phyloP scores from a whole-genome alignment of 37 sponge, comb jelly and placozoan species.

The Tethya wilhelma region DNA sequence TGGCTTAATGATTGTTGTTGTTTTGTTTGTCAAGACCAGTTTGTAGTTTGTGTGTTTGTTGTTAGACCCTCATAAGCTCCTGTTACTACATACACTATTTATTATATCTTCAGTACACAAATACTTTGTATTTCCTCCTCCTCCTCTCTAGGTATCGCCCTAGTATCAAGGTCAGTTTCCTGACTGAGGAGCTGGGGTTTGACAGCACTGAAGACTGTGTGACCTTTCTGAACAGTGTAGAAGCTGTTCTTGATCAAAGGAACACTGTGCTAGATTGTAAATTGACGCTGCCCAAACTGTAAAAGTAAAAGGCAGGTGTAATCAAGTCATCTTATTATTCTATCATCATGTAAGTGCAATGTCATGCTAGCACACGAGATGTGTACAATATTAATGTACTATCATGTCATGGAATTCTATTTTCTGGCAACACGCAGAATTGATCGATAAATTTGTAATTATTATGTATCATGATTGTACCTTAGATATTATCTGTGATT shows the following conservation, averaged over 20 bases:
- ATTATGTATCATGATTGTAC: neutral
- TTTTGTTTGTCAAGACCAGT: too few species aligned
- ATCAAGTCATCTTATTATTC: too few species aligned
- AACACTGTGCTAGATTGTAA: constrained; percentile 39
- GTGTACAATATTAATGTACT: neutral
- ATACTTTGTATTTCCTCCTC: neutral
- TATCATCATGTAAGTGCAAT: too few species aligned
- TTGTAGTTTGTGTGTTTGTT: too few species aligned
- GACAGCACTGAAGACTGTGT: constrained; percentile 55
- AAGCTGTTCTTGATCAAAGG: constrained; percentile 42
- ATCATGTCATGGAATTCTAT: neutral
- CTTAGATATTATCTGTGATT: too few species aligned
- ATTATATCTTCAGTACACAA: neutral
- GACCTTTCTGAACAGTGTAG: constrained; percentile 46
- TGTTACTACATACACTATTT: too few species aligned
- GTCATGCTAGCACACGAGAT: too few species aligned
- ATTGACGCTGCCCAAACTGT: constrained; percentile 31
- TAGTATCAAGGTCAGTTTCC: constrained; percentile 47
- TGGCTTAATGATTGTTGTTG: too few species aligned
- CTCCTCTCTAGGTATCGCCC: constrained; percentile 69
- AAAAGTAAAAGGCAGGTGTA: neutral
- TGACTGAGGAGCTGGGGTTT: constrained; percentile 68
- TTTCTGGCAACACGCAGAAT: neutral
- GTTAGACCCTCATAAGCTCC: too few species aligned
- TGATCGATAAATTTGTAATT: neutral